phyloP scores from a whole-genome alignment of 2,888 invertebrate species.

The Bimastos eiseni region DNA sequence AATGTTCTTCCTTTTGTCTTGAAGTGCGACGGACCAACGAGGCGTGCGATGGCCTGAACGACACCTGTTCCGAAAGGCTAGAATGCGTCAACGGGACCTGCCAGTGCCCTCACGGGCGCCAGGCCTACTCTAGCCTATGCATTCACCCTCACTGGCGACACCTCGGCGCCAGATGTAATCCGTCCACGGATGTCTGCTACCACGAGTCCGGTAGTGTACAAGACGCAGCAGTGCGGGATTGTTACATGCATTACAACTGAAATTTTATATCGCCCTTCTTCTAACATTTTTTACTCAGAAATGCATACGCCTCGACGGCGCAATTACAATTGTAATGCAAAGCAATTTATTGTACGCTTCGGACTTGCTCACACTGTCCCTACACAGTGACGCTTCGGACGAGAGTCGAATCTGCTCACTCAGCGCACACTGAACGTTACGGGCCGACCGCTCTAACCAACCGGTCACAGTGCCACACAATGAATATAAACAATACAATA shows the following conservation, averaged over 20 bases:
- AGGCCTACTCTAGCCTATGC: constrained; percentile 26
- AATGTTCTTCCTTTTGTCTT: neutral
- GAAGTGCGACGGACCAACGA: constrained; percentile 26
- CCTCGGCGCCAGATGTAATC: constrained; percentile 23
- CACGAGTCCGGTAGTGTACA: constrained; percentile 30
- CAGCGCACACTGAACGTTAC: too few species aligned
- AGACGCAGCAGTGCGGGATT: neutral
- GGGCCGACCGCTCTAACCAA: too few species aligned
- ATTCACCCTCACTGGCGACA: constrained; percentile 26
- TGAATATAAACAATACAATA: too few species aligned
- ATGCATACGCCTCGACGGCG: too few species aligned
- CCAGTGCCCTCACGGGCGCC: neutral
- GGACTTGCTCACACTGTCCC: too few species aligned
- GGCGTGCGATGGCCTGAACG: neutral
- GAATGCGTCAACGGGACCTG: constrained; percentile 28
- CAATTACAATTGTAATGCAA: too few species aligned
- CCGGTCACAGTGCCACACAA: too few species aligned
- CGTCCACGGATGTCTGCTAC: constrained; percentile 31
- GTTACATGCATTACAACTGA: neutral
- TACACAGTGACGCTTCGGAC: too few species aligned
- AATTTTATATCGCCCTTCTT: too few species aligned
- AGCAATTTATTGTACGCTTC: too few species aligned
- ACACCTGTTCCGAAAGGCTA: constrained; percentile 7
- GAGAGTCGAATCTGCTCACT: too few species aligned
- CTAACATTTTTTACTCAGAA: too few species aligned